phyloP scores from a whole-genome alignment of 2,888 invertebrate genomes.

The Baronia brevicornis region DNA sequence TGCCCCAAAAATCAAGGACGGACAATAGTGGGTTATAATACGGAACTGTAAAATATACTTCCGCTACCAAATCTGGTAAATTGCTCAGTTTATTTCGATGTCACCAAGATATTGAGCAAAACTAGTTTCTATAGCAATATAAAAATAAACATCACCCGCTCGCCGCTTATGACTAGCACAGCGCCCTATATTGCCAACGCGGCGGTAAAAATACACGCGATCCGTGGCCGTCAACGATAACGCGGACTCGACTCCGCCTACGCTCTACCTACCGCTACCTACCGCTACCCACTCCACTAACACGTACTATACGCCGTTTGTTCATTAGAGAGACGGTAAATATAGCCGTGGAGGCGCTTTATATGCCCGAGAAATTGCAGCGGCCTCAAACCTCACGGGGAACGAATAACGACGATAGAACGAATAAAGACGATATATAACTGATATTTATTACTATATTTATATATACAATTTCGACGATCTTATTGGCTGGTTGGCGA shows the following conservation, averaged over 20 bases:
- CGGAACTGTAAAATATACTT: constrained; percentile 8
- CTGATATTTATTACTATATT: too few relatives aligned
- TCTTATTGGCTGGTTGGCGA: too few relatives aligned
- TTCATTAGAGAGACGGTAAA: constrained; percentile 28
- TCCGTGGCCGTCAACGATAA: constrained; percentile 37
- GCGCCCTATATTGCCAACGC: constrained; percentile 24
- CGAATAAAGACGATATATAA: too few relatives aligned
- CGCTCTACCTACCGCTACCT: constrained; percentile 21
- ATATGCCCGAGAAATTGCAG: constrained; percentile 22
- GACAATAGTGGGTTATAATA: constrained; percentile 1
- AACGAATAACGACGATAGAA: too few relatives aligned
- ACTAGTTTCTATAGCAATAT: background rate
- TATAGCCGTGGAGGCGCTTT: constrained; percentile 23
- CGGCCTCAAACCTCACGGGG: too few relatives aligned
- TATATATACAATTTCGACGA: too few relatives aligned
- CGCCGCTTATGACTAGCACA: constrained; percentile 1
- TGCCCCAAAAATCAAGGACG: too few relatives aligned
- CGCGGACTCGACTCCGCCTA: constrained; percentile 25
- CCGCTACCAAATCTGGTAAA: background rate
- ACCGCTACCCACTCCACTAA: constrained; percentile 16
- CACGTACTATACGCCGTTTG: constrained; percentile 19
- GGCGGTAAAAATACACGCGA: constrained; percentile 41
- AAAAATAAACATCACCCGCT: constrained; percentile 1
- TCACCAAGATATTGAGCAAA: too few relatives aligned
- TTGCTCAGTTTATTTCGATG: background rate